Base-by-base conservation (phyloP, 2,888 invertebrate species). In the Amphipoea oculea region DNA sequence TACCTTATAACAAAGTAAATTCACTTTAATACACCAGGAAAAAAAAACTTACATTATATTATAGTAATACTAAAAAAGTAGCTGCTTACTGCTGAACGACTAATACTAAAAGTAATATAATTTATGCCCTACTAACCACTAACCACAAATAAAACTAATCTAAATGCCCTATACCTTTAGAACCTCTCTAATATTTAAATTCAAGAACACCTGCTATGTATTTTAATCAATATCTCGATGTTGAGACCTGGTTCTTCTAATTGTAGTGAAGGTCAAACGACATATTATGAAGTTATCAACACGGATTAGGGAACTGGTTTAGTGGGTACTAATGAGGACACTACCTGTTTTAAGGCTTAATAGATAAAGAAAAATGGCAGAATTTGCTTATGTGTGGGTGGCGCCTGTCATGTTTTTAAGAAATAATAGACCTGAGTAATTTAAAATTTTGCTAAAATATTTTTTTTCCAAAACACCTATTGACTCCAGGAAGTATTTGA, bases 211-310 rank as follows among this genome's bases (percentile, higher is more conserved):
- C 66, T 81, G 60, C 54, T 23, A 5, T 1, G 20, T 36, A 57
- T 40, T 71, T 83, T 51, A 14, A 23, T 54, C 14, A 63, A 71
- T 17, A 68, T 11, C 65, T 60, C 45, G 29, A 29, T 14, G 11
- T 51, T 60, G 12, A 54, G 62, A 80, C 63, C 68, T 63, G 72
- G 11, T 69, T 75, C 54, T 54, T 77, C 73, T 72, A 62, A 68
- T 72, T 57, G 45, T 76, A 45, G 17, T 29, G 74, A 84, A 84
- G 84, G 86, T 84, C 78, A 84, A 82, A 75, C 74, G 36, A 66
- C 66, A 77, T 57, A 63, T 23, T 76, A 45, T 62, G 77, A 76
- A 54, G 76, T 68, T 48, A 75, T 69, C 68, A 71, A 65, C 83
- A 57, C 40, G 65, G 60, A 72, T 86, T 69, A 68, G 74, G 65